Base-by-base conservation (phyloP, 1,140 invertebrate genomes). In the Drosophila quadrilineata region DNA sequence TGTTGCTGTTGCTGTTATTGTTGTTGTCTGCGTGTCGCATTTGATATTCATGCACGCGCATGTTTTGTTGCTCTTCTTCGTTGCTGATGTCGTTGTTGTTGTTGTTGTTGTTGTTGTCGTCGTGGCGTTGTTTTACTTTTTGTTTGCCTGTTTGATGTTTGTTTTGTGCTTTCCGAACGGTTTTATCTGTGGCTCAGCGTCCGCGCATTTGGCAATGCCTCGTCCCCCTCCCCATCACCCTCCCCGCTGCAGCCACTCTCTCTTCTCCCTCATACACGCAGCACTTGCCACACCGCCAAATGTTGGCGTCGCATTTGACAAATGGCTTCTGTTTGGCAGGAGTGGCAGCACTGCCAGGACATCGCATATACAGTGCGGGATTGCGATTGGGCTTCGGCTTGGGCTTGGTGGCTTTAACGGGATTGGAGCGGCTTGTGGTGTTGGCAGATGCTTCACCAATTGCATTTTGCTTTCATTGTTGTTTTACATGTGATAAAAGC, bases 171-270 rank as follows among this genome's bases (percentile, higher is more conserved):
- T 84, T 77, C 71, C 77, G 80, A 77, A 82, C 70, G 70, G 77
- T 82, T 82, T 82, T 82, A 82, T 82, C 77, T 84, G 73, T 74
- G 79, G 77, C 77, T 82, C 77, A 84, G 77, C 73, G 77, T 82
- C 69, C 63, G 73, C 64, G 68, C 58, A 77, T 77, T 77, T 76
- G 68, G 68, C 73, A 38, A 33, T 54, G 52, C 66, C 72, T 40
- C 65, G 72, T 16, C 43, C 53, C 21, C 29, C 36, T 19, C 41
- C 16, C 12, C 22, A 6, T 9, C 5, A 24, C 26, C 14, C 54
- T 5, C 28, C 3, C 52, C 31, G 12, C 28, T n/a, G 6, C 54
- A 6, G 21, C 26, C 31, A n/a, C 4, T 5, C n/a, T n/a, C 0
- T 9, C 36, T 5, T 16, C 31, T 33, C 3, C 36, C 38, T 4